Evolutionary conservation across 2,113 vertebrate species (phyloP), one percentile per base, ranked within the genome.

Genomic region (Misgurnus anguillicaudatus): DNA sequence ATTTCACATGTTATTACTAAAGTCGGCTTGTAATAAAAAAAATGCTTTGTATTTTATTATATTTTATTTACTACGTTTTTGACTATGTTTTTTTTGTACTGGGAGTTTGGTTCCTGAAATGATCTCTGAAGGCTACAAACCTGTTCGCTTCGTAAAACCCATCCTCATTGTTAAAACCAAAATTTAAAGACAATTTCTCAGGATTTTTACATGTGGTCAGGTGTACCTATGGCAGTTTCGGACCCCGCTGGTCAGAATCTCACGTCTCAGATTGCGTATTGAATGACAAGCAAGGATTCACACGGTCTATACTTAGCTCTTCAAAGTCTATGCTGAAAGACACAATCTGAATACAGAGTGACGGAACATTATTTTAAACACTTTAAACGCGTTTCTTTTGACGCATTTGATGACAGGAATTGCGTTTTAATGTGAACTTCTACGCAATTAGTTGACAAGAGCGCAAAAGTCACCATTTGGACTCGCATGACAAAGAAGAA

Each of bases 221-320:
- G 63, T 31, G 42, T 39, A 31, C 36, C 14, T 58, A 72, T 60
- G 42, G 36, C 69, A 45, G 45, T 41, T 13, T 8, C 24, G 17
- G 47, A 53, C 38, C 31, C 31, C 51, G 17, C 57, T n/a, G 6
- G 48, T 55, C 24, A 31, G 36, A 77, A 36, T 70, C 36, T 45
- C 17, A 77, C 71, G n/a, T 86, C 89, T 92, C 90, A 78, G 77
- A 82, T 93, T 92, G 83, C 89, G 64, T 64, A 65, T 72, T 62
- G 79, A 81, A 80, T 81, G 78, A 58, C 77, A 21, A 82, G 86
- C 88, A 84, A 69, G 76, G 84, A 88, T 90, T 92, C 88, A 86
- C 89, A 87, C 72, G 19, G 78, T 88, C 91, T 93, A 93, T 91
- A 87, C 87, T 87, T 92, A 93, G 87, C 84, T 38, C 81, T 82